These are phyloP conservation scores for Labia minor DNA, from an alignment of 2,888 invertebrate genomes.

Conservation along the genomic window DNA sequence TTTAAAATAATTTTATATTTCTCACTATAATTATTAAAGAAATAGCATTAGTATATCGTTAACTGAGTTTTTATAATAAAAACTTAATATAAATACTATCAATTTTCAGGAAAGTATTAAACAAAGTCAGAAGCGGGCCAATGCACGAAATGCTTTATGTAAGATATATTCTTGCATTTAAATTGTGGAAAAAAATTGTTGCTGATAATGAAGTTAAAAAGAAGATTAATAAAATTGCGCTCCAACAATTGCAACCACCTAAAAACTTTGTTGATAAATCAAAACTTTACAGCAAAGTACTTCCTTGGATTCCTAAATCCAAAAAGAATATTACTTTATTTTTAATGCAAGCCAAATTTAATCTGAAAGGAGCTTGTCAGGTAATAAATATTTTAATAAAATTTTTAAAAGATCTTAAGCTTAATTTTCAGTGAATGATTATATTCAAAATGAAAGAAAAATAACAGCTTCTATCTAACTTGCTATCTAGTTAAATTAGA, in stretches of 20 bases:
- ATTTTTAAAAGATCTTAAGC: too few species aligned
- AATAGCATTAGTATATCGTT: too few species aligned
- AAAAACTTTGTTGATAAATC: constrained; percentile 27
- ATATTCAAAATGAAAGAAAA: too few species aligned
- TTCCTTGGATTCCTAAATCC: constrained; percentile 28
- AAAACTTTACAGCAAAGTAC: constrained; percentile 26
- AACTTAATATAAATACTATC: too few species aligned
- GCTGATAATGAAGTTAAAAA: constrained; percentile 28
- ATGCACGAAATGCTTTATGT: constrained; percentile 28
- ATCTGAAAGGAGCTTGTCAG: constrained; percentile 28
- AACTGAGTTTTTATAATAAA: too few species aligned
- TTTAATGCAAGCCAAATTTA: constrained; percentile 29
- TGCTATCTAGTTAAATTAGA: too few species aligned
- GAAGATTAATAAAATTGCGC: constrained; percentile 27
- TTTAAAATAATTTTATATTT: too few species aligned
- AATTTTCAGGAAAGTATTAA: constrained; percentile 32
- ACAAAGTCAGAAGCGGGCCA: constrained; percentile 29
- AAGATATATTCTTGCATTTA: constrained; percentile 29
- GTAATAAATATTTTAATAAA: constrained; percentile 25
- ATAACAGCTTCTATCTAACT: too few species aligned
- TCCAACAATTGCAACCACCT: constrained; percentile 25
- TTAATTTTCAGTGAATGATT: too few species aligned
- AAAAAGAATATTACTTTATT: constrained; percentile 28
- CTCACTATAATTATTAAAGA: too few species aligned
- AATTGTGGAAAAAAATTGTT: constrained; percentile 29